These are phyloP conservation scores for Aplochiton taeniatus DNA, from an alignment of 2,797 vertebrate species.

Conservation along the genomic window DNA sequence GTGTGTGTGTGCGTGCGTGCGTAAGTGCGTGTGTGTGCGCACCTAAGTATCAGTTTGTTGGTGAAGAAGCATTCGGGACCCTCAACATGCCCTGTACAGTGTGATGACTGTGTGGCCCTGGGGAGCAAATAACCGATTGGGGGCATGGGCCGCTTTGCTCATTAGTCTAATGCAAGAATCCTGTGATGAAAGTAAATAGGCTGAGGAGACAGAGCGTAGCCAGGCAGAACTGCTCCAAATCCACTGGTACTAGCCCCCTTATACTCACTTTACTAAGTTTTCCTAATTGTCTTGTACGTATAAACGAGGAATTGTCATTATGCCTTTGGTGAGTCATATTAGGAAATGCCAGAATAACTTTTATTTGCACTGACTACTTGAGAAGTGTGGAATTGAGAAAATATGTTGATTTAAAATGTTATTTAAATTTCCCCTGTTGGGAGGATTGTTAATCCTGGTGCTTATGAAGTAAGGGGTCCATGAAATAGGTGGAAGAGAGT, in stretches of 20 bases:
- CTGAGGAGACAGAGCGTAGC: not conserved
- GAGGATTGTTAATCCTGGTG: constrained; percentile 48
- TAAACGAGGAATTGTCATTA: too few relatives aligned
- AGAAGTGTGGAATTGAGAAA: constrained; percentile 21
- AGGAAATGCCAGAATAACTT: constrained; percentile 22
- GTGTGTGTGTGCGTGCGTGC: not conserved
- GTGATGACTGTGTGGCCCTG: constrained; percentile 1
- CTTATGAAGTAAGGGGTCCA: constrained; percentile 59
- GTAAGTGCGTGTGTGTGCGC: not conserved
- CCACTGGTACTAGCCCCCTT: not conserved
- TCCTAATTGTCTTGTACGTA: too few relatives aligned
- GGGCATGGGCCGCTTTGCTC: constrained; percentile 2
- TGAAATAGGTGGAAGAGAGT: constrained; percentile 52
- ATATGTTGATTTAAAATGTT: constrained; percentile 38
- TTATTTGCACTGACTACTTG: not conserved
- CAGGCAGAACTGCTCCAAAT: not conserved
- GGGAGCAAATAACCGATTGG: not conserved
- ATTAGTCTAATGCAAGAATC: not conserved
- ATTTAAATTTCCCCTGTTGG: constrained; percentile 29
- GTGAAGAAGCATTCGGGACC: not conserved
- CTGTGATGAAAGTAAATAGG: constrained; percentile 17
- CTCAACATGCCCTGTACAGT: not conserved
- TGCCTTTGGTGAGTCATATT: not conserved
- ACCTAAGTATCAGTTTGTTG: constrained; percentile 1
- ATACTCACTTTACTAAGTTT: too few relatives aligned